phyloP scores from a whole-genome alignment of 2,113 vertebrate species.

The Dicerorhinus sumatrensis region DNA sequence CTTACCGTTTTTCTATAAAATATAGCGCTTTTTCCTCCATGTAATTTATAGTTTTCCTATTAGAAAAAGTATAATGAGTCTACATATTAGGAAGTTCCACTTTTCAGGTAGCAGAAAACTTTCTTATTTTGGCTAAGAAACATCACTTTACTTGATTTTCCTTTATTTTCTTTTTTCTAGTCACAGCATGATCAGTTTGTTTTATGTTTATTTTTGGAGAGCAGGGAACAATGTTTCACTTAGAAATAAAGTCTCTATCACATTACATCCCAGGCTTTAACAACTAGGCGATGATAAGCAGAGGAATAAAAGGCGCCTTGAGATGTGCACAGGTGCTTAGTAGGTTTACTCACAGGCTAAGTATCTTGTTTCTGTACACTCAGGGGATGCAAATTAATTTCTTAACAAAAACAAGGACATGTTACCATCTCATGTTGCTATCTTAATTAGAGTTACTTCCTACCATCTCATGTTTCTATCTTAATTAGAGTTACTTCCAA shows the following conservation, averaged over 20 bases:
- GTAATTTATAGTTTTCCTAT: background rate
- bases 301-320: background rate
- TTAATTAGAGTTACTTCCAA: background rate
- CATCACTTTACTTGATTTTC: background rate
- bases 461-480: background rate
- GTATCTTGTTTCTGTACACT: background rate
- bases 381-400: background rate
- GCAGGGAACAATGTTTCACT: background rate
- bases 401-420: background rate
- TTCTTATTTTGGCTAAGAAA: conserved; percentile 4
- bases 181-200: background rate
- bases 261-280: background rate
- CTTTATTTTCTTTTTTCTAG: background rate
- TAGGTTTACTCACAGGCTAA: background rate
- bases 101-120: background rate
- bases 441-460: background rate
- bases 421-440: background rate
- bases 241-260: background rate
- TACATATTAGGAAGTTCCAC: background rate
- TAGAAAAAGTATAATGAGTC: background rate
- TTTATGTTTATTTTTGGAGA: background rate
- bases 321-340: background rate
- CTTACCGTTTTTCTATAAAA: background rate
- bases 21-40: background rate
- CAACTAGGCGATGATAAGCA: background rate